phyloP scores from a whole-genome alignment of 92 coral and sea anemone genomes.

The Pocillopora meandrina region DNA sequence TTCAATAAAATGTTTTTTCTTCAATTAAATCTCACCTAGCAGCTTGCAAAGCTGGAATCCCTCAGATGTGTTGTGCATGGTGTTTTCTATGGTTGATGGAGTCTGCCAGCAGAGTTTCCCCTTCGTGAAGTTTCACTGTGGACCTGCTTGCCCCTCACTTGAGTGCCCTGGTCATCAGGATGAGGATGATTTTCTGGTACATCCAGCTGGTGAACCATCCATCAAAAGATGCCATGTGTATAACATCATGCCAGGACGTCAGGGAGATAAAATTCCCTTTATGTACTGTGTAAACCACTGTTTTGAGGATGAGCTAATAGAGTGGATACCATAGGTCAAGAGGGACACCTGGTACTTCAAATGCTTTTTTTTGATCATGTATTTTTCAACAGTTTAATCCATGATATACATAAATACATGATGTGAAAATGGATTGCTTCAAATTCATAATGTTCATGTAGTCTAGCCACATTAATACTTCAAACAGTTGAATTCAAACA shows the following conservation, averaged over 20 bases:
- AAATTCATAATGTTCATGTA: too few species aligned
- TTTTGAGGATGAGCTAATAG: constrained; percentile 30
- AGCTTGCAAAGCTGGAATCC: constrained; percentile 1
- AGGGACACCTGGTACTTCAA: too few species aligned
- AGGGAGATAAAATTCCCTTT: constrained; percentile 14
- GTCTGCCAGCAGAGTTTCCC: constrained; percentile 43
- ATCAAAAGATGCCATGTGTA: constrained; percentile 46
- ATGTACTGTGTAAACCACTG: constrained; percentile 48
- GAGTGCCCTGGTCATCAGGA: constrained; percentile 52
- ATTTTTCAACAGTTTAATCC: too few species aligned
- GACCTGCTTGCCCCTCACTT: constrained; percentile 57
- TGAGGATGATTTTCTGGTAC: not conserved
- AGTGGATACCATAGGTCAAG: constrained; percentile 42
- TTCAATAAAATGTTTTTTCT: not conserved
- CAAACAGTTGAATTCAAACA: too few species aligned
- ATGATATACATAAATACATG: too few species aligned
- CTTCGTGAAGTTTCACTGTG: constrained; percentile 61
- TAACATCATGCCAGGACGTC: constrained; percentile 48
- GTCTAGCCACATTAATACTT: too few species aligned
- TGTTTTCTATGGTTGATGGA: constrained; percentile 42
- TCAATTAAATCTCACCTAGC: not conserved
- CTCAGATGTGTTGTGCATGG: constrained; percentile 37
- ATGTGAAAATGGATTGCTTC: too few species aligned
- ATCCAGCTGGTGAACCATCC: constrained; percentile 2
- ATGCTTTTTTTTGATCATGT: too few species aligned